Evolutionary conservation across 1,140 invertebrate genomes (phyloP), one percentile per base, ranked within the genome.

Genomic region (Drosophila nannoptera): DNA sequence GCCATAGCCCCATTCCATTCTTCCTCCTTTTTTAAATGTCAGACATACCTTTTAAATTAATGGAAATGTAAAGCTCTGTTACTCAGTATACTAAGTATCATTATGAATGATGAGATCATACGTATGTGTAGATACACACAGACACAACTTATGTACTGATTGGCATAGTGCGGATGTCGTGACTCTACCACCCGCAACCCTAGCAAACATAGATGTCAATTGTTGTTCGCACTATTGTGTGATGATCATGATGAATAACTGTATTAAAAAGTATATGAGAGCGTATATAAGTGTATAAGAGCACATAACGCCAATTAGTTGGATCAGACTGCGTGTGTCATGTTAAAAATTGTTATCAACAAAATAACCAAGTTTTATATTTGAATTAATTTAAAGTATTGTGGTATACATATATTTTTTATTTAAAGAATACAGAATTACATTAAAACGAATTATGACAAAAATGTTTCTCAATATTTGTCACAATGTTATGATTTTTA

Each of bases 211-310:
- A 45, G 4, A 4, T 14, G 9, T 45, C 12, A 16, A 46, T 35
- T 42, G n/a, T n/a, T 46, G 36, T 35, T 40, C 33, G 29, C 46
- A 56, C 35, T 40, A 40, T 54, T 40, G 52, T 54, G 53, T n/a
- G 38, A 16, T 42, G 7, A 11, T 42, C 12, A 55, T 33, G 22
- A 43, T 31, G 40, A 56, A 32, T 32, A 43, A 43, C 6, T 9
- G 11, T 32, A 31, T n/a, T 16, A 40, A 8, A 12, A 58, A 8
- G 2, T 36, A 32, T 56, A n/a, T 45, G n/a, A n/a, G 11, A n/a
- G 11, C 33, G 14, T 29, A 3, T 46, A 12, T 56, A 7, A 11
- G 11, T 9, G 36, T 12, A 31, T 12, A 31, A 42, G 22, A 22
- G 35, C 35, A 2, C 8, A 36, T 2, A 36, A 36, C 8, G 36